Base-by-base conservation (phyloP, 2,113 vertebrate genomes). In the Paracanthobrama guichenoti region DNA sequence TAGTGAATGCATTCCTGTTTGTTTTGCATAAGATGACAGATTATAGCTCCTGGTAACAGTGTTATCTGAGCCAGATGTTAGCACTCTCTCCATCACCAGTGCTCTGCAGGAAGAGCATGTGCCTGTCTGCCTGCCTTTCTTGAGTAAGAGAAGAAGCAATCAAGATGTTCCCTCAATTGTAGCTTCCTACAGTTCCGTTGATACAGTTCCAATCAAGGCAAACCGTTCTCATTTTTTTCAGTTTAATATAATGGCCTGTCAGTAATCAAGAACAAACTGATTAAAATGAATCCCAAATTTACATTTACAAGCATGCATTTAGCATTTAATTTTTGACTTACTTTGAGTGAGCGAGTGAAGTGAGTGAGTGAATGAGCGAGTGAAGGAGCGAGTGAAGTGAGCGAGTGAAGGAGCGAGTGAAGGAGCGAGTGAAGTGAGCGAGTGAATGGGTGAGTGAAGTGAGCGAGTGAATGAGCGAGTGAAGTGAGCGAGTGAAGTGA, bases 11-110 rank as follows among this genome's bases (percentile, higher is more conserved):
- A 28, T 0, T 7, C 4, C n/a, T 75, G 72, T 81, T 79, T 89
- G 89, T 86, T 83, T 89, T 88, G 87, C 87, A 79, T 73, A 89
- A 87, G 81, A 84, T 79, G 86, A 86, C 83, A 84, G 79, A 85
- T 81, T 57, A 69, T 83, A 75, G 69, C 89, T 87, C 85, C 86
- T 74, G 82, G 89, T 92, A 90, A 91, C 89, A 90, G 87, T 87
- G 87, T 88, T 87, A 88, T 92, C 88, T 91, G 88, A 93, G 89
- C 90, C 92, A 93, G 91, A 91, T 92, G 91, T 88, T 89, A 88
- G 89, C 85, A 79, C 85, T 82, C 84, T 84, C 64, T 84, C 71
- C n/a, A 81, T 72, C 85, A 86, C 87, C 42, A 82, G 81, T 74
- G 81, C 82, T 77, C 44, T 67, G 6, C 71, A 64, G 57, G 55